Conservation (phyloP, 2,888 invertebrate genomes). For the Anorthoa munda region DNA sequence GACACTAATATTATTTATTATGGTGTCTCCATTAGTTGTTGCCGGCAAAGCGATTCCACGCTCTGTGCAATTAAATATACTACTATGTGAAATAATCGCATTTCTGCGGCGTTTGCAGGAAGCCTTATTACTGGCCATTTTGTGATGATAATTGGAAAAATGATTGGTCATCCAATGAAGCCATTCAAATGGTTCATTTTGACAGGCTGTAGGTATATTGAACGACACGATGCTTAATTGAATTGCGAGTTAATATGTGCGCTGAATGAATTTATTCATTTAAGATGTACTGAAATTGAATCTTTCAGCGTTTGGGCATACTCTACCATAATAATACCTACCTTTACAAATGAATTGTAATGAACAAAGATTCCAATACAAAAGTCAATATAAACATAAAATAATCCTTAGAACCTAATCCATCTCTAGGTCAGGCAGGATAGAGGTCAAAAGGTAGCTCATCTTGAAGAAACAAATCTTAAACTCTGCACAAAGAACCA, state of each 20-base stretch:
- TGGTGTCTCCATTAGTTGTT: neutral
- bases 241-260: neutral
- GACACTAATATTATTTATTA: neutral
- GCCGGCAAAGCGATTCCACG: neutral
- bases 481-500: neutral
- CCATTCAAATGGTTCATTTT: conserved; percentile 22
- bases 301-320: neutral
- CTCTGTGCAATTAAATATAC: neutral
- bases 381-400: neutral
- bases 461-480: no score
- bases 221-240: neutral
- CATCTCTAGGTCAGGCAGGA: no score
- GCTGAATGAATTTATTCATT: neutral
- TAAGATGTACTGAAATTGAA: neutral
- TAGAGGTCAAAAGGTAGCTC: no score
- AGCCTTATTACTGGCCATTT: conserved; percentile 36
- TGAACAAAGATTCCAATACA: neutral
- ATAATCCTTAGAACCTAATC: no score
- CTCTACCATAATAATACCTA: neutral
- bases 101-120: conserved; percentile 14
- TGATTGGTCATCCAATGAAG: conserved; percentile 38
- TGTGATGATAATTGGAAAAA: conserved; percentile 43
- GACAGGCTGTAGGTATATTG: neutral
- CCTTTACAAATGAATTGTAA: neutral
- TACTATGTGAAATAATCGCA: conserved; percentile 19